These are phyloP conservation scores for Apistogramma diplotaenia DNA, from an alignment of 2,113 vertebrate genomes.

Conservation along the genomic window DNA sequence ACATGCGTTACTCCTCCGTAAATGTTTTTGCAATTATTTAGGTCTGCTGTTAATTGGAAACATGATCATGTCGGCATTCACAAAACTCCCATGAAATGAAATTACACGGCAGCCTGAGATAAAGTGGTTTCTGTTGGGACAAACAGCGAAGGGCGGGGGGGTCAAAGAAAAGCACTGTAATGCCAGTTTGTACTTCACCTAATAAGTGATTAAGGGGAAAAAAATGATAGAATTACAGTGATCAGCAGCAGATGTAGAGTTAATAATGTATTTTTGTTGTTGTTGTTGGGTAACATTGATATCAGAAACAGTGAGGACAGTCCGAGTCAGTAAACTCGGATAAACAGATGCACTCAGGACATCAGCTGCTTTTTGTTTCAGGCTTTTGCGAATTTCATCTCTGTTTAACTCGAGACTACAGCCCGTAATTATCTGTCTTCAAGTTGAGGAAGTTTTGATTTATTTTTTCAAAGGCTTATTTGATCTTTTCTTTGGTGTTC, in stretches of 20 bases:
- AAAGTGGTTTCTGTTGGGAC: neutral
- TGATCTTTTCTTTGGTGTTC: neutral
- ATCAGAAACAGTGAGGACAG: neutral
- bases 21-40: neutral
- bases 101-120: neutral
- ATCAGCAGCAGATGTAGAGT: neutral
- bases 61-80: neutral
- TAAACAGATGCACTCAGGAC: neutral
- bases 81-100: conserved; percentile 5
- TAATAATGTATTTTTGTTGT: neutral
- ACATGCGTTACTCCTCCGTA: neutral
- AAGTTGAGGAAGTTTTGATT: neutral
- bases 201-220: neutral
- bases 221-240: neutral
- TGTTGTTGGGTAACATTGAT: neutral
- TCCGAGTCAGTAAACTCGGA: neutral
- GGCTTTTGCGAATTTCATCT: neutral
- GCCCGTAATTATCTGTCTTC: neutral
- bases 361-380: neutral
- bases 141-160: neutral
- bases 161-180: neutral
- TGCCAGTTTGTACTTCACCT: neutral
- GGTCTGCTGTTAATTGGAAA: neutral
- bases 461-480: neutral
- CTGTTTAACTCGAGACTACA: neutral